Percentiles rank a stretch among this genome's conserved stretches.
Evolutionary conservation across 2,113 vertebrate species (phyloP).

Genomic region (Pithys albifrons): DNA sequence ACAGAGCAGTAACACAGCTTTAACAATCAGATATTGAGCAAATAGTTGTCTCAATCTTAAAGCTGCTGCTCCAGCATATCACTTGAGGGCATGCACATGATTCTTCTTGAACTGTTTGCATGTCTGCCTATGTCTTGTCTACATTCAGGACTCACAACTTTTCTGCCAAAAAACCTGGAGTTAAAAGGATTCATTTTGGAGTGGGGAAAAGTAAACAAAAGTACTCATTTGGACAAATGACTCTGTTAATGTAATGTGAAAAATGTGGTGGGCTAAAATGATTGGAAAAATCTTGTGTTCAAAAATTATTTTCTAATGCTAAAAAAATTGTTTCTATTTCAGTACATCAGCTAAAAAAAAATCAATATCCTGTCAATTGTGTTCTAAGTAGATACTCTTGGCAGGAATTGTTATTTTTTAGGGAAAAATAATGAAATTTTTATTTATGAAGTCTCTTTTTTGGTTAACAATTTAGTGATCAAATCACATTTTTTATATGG

Average conservation of each 20-base stretch:
- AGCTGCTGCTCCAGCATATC: background rate
- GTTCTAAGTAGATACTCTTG: background rate
- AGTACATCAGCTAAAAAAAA: background rate
- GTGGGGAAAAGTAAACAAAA: background rate
- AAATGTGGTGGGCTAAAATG: background rate
- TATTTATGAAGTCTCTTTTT: background rate
- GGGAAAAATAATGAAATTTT: background rate
- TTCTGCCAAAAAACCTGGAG: background rate
- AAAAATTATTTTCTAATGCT: background rate
- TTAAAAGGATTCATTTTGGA: background rate
- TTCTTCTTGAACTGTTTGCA: background rate
- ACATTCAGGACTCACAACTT: background rate
- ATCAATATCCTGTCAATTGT: background rate
- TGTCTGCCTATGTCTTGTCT: background rate
- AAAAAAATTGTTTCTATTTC: background rate
- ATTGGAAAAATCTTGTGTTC: background rate
- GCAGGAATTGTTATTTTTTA: background rate
- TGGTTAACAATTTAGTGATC: background rate
- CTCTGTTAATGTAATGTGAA: background rate
- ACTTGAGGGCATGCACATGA: background rate
- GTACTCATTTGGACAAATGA: background rate
- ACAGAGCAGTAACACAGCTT: background rate
- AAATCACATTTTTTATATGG: background rate
- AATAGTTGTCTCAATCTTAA: background rate
- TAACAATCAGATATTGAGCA: background rate